These are phyloP conservation scores for Monochamus saltuarius DNA, from an alignment of 1,140 invertebrate species.

Conservation along the genomic window DNA sequence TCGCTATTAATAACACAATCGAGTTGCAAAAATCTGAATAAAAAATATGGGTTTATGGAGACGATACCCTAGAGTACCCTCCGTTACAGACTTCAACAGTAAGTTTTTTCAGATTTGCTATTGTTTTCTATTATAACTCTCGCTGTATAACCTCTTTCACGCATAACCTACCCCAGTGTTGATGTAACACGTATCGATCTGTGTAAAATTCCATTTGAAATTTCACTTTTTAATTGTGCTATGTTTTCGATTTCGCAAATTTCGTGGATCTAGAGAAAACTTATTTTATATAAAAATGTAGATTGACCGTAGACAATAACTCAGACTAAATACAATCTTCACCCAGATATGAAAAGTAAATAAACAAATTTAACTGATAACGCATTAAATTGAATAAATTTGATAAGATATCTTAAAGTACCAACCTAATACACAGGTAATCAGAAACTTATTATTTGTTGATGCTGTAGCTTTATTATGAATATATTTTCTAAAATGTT, in stretches of 20 bases:
- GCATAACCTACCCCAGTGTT: constrained; percentile 12
- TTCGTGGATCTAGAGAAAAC: background rate
- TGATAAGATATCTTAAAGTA: too few species aligned
- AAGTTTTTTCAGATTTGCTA: constrained; percentile 13
- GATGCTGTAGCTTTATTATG: too few species aligned
- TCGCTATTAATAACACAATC: too few species aligned
- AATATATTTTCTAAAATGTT: too few species aligned
- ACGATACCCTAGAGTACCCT: constrained; percentile 32
- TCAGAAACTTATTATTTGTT: too few species aligned
- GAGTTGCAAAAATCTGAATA: too few species aligned
- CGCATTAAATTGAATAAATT: too few species aligned
- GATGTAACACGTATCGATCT: constrained; percentile 19
- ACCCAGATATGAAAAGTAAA: too few species aligned
- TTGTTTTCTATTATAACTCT: constrained; percentile 3
- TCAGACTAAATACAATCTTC: too few species aligned
- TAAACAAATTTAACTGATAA: too few species aligned
- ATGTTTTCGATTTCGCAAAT: background rate
- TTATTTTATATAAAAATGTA: background rate
- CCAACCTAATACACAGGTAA: too few species aligned
- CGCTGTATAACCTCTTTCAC: constrained; percentile 22
- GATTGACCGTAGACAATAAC: too few species aligned
- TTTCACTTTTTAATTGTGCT: background rate
- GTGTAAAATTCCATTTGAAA: constrained; percentile 17
- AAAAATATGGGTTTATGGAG: constrained; percentile 34
- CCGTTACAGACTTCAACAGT: constrained; percentile 32